These are phyloP conservation scores for Spea bombifrons DNA, from an alignment of 2,113 vertebrate genomes.

Conservation along the genomic window DNA sequence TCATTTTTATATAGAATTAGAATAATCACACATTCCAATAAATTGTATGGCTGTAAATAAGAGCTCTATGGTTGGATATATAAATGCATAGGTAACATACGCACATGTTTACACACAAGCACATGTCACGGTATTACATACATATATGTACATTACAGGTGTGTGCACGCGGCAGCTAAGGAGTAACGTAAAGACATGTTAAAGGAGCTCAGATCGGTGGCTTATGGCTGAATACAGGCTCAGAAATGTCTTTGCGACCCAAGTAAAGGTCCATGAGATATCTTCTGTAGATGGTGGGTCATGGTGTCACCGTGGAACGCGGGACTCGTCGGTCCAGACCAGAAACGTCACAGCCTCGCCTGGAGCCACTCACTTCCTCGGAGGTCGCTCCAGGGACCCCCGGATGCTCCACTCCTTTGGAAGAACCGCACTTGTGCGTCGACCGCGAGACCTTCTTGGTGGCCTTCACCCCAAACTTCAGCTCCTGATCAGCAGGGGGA, in stretches of 20 bases:
- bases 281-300: not conserved
- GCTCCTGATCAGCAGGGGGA: not conserved
- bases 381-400: not conserved
- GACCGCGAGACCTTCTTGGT: not conserved
- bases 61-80: not conserved
- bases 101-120: not conserved
- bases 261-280: not conserved
- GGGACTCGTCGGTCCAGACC: not conserved
- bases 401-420: not conserved
- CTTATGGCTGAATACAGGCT: not conserved
- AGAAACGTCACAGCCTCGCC: slow-evolving; percentile 10
- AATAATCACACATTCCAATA: not conserved
- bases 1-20: not conserved
- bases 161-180: not conserved
- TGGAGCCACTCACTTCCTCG: slow-evolving; percentile 24
- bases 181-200: not conserved
- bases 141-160: not conserved
- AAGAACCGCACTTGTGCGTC: slow-evolving; percentile 6
- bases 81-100: too few species aligned
- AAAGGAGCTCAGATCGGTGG: not conserved
- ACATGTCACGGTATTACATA: not conserved
- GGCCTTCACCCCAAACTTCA: not conserved
- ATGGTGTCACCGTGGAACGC: not conserved
- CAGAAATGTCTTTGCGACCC: not conserved
- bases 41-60: not conserved